A percentile compares a stretch with the other conserved stretches of the same genome.
These are phyloP conservation scores for Lypha dubia DNA, from an alignment of 2,888 invertebrate genomes.

Conservation along the genomic window DNA sequence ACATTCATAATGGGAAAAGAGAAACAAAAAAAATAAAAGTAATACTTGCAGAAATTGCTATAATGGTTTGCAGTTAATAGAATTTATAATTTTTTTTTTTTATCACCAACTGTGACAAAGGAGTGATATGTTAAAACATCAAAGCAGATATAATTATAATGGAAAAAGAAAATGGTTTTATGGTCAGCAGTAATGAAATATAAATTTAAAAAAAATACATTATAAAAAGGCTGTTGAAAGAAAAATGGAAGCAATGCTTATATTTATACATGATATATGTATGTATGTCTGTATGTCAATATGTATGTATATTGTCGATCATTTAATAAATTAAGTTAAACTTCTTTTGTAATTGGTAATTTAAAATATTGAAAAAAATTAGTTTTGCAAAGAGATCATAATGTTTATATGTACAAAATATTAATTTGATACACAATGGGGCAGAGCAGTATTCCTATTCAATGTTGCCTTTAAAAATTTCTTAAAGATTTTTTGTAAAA, in stretches of 20 bases:
- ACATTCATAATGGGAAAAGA: slow-evolving; percentile 15
- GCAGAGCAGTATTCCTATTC: no score
- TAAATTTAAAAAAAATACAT: background rate
- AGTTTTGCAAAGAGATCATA: no score
- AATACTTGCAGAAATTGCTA: slow-evolving; percentile 8
- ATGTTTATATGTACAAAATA: no score
- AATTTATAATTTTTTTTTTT: slow-evolving; percentile 62
- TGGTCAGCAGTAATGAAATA: background rate
- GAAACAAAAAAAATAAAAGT: background rate
- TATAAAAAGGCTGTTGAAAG: background rate
- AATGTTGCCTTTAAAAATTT: no score
- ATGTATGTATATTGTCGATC: no score
- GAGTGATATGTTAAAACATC: slow-evolving; percentile 27
- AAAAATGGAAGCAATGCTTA: background rate
- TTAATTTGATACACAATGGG: no score
- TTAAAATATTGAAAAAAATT: no score
- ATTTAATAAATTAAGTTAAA: no score
- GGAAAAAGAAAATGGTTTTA: slow-evolving; percentile 7
- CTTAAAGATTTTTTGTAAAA: no score
- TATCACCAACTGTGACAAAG: slow-evolving; percentile 19
- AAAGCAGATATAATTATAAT: slow-evolving; percentile 20
- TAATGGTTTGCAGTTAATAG: slow-evolving; percentile 68
- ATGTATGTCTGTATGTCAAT: no score
- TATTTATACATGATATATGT: background rate
- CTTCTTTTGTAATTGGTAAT: no score